These are phyloP conservation scores for Drosophila pseudoobscura DNA, from an alignment of 1,140 invertebrate species.

Conservation along the genomic window DNA sequence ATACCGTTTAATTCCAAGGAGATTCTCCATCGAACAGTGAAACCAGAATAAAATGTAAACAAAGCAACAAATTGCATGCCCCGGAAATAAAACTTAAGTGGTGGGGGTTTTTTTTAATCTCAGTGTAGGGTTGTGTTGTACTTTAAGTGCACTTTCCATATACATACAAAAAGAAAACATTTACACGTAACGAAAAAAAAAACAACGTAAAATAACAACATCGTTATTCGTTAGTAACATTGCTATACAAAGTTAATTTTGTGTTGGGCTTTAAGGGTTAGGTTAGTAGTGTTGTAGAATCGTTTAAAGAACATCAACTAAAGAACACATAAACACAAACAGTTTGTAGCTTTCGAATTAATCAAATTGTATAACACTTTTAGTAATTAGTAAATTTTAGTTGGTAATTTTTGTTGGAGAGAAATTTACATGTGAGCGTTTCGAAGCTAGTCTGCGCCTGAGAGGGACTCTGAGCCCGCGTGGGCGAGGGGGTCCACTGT, in stretches of 20 bases:
- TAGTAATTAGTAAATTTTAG: slow-evolving; percentile 59
- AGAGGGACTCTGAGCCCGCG: slow-evolving; percentile 84
- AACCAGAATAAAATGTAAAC: too few species aligned
- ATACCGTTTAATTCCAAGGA: too few species aligned
- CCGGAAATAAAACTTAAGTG: slow-evolving; percentile 10
- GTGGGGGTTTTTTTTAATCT: slow-evolving; percentile 25
- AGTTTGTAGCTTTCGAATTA: slow-evolving; percentile 51
- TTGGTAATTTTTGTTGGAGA: slow-evolving; percentile 68
- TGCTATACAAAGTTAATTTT: slow-evolving; percentile 58
- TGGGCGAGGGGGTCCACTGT: slow-evolving; percentile 84
- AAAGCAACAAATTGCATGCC: not conserved
- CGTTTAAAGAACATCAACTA: slow-evolving; percentile 56
- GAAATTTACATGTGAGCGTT: slow-evolving; percentile 84
- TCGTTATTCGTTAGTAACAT: slow-evolving; percentile 54
- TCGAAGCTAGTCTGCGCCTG: slow-evolving; percentile 85
- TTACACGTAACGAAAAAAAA: slow-evolving; percentile 39
- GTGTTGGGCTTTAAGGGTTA: slow-evolving; percentile 25
- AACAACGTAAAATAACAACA: slow-evolving; percentile 32
- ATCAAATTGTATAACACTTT: slow-evolving; percentile 61
- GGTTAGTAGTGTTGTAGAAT: slow-evolving; percentile 13
- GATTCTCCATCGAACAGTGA: too few species aligned
- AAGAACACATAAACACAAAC: slow-evolving; percentile 67
- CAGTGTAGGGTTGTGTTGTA: slow-evolving; percentile 23
- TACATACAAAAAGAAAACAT: slow-evolving; percentile 45
- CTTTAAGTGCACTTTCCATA: slow-evolving; percentile 54